Evolutionary conservation across 1,140 invertebrate species (phyloP), one percentile per base, ranked within the genome.

Genomic region (Maniola jurtina): DNA sequence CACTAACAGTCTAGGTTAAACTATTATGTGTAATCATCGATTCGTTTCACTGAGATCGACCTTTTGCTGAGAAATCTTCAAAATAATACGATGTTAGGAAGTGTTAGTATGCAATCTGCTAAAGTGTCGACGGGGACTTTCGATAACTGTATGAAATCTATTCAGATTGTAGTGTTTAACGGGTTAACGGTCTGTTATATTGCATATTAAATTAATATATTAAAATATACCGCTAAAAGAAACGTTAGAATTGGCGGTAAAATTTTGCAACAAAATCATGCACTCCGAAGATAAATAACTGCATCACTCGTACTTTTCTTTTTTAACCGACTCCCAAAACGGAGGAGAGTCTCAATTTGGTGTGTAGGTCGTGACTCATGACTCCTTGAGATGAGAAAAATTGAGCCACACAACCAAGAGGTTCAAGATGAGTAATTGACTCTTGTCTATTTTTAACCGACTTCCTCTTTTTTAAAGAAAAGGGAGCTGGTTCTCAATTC

Each of bases 1-100:
- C 87, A 86, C 79, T 83, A 80, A 81, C 76, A 77, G 76, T 75
- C 75, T 70, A 65, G 66, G 73, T 73, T 72, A 68, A 74, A 74
- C 80, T 66, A 88, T 88, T 86, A 86, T 75, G 69, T 80, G 73
- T 77, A 86, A 89, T 88, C 81, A 83, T 68, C 74, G 71, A 88
- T 89, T 89, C 70, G 83, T 61, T 66, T 79, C 80, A 81, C 75
- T 73, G 60, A 77, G 68, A 79, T 80, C 75, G 79, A 84, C 76
- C 79, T 85, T 76, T 72, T 42, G 61, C 61, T 66, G 61, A 64
- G 61, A 68, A 64, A 69, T 69, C 56, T 69, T 58, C 25, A 47
- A 60, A 64, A 69, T 68, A 64, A 69, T 68, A 55, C 7, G 40
- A 55, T 36, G 61, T 69, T 70, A 74, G 65, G 71, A 82, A 72